Conservation (phyloP, 1,140 invertebrate species). For the Drosophila obscura region DNA sequence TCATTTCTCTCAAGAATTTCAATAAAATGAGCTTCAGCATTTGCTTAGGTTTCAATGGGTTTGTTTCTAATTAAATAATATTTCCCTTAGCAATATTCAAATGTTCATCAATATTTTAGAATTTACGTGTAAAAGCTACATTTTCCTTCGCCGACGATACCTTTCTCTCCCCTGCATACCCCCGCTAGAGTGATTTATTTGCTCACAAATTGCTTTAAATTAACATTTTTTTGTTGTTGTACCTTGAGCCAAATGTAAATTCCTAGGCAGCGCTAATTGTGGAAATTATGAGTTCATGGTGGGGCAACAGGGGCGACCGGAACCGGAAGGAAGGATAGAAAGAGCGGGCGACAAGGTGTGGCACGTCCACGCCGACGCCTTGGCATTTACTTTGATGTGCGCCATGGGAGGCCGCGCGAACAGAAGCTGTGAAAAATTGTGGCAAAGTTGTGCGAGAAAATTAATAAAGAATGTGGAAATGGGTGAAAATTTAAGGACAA, state of each 20-base stretch:
- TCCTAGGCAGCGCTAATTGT: slow-evolving; percentile 53
- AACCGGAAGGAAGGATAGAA: background rate
- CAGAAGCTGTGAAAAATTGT: slow-evolving; percentile 28
- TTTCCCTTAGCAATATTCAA: no score
- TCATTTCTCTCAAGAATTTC: no score
- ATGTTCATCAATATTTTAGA: no score
- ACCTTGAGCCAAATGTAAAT: slow-evolving; percentile 37
- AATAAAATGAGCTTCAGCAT: no score
- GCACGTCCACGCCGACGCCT: background rate
- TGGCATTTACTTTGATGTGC: slow-evolving; percentile 35
- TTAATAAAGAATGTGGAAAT: slow-evolving; percentile 28
- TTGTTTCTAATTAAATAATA: no score
- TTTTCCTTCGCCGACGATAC: background rate
- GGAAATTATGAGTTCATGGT: slow-evolving; percentile 49
- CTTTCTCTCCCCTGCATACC: background rate
- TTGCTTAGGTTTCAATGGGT: no score
- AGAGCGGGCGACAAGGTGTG: background rate
- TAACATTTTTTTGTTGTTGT: slow-evolving; percentile 16
- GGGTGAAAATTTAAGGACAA: slow-evolving; percentile 3
- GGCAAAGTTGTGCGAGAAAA: slow-evolving; percentile 19
- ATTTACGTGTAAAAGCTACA: no score
- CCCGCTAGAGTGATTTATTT: slow-evolving; percentile 34
- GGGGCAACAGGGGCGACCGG: slow-evolving; percentile 6
- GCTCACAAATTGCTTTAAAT: slow-evolving; percentile 39
- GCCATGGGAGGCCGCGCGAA: slow-evolving; percentile 19